These are phyloP conservation scores for Plotosus lineatus DNA, from an alignment of 2,113 vertebrate species.

Conservation along the genomic window DNA sequence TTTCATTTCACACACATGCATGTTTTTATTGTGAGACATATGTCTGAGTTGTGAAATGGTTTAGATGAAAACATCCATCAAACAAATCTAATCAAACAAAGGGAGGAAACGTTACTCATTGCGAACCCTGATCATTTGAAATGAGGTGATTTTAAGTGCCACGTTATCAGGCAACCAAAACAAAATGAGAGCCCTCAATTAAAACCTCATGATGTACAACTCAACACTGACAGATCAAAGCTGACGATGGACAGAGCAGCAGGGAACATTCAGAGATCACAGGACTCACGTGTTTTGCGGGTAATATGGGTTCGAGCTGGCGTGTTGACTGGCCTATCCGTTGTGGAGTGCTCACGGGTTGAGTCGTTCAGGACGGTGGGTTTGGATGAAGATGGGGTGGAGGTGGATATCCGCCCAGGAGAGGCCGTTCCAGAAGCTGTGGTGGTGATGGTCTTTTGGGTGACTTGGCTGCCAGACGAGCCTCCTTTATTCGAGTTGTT, in stretches of 20 bases:
- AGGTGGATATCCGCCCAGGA: conserved; percentile 55
- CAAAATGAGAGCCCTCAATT: not conserved
- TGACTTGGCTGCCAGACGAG: conserved; percentile 72
- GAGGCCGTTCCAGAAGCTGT: conserved; percentile 54
- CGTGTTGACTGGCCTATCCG: conserved; percentile 61
- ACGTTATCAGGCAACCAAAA: not conserved
- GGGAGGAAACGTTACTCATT: no score
- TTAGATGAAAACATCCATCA: no score
- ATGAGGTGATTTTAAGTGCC: not conserved
- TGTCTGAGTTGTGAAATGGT: not conserved
- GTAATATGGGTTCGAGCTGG: conserved; percentile 63
- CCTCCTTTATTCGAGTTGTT: conserved; percentile 60
- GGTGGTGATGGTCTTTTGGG: conserved; percentile 66
- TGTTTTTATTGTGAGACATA: not conserved
- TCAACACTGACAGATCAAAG: not conserved
- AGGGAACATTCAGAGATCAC: not conserved
- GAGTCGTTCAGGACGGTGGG: conserved; percentile 73
- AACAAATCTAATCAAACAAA: no score
- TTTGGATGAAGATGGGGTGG: conserved; percentile 67
- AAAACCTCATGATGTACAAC: not conserved
- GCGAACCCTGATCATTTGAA: not conserved
- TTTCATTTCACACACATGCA: not conserved
- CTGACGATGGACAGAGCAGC: not conserved
- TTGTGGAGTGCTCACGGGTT: conserved; percentile 67
- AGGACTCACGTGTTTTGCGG: conserved; percentile 75